Evolutionary conservation across 2,113 vertebrate genomes (phyloP).

Genomic region (Triplophysa dalaica): DNA sequence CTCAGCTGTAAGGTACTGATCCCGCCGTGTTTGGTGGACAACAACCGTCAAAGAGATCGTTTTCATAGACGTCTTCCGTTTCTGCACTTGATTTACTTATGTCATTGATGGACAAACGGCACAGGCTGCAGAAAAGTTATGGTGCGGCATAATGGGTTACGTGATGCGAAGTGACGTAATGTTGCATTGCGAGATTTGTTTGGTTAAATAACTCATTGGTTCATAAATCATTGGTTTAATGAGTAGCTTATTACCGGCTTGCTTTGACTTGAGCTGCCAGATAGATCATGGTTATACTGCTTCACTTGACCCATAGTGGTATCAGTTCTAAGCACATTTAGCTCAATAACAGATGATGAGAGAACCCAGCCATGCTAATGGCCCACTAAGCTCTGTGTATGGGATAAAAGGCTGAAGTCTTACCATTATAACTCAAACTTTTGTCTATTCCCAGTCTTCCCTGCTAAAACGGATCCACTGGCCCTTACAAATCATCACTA

Average conservation of each 20-base stretch:
- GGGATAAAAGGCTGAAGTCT: conserved; percentile 41
- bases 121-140: background rate
- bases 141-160: background rate
- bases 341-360: conserved; percentile 49
- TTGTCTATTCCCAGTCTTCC: conserved; percentile 21
- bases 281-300: conserved; percentile 43
- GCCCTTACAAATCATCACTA: conserved; percentile 16
- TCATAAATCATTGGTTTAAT: conserved; percentile 28
- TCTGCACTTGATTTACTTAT: conserved; percentile 9
- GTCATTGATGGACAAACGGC: conserved; percentile 8
- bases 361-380: conserved; percentile 33
- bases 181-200: background rate
- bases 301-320: conserved; percentile 34
- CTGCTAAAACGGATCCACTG: conserved; percentile 28
- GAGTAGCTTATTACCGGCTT: background rate
- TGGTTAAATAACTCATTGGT: background rate
- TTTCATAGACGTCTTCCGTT: conserved; percentile 16
- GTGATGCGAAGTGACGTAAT: background rate
- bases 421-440: conserved; percentile 36
- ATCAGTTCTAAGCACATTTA: conserved; percentile 52
- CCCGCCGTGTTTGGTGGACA: conserved; percentile 9
- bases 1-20: conserved; percentile 19
- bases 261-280: conserved; percentile 10
- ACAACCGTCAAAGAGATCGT: background rate
- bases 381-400: conserved; percentile 19